These are phyloP conservation scores for Glyptemys insculpta DNA, from an alignment of 2,797 vertebrate genomes.

Conservation along the genomic window DNA sequence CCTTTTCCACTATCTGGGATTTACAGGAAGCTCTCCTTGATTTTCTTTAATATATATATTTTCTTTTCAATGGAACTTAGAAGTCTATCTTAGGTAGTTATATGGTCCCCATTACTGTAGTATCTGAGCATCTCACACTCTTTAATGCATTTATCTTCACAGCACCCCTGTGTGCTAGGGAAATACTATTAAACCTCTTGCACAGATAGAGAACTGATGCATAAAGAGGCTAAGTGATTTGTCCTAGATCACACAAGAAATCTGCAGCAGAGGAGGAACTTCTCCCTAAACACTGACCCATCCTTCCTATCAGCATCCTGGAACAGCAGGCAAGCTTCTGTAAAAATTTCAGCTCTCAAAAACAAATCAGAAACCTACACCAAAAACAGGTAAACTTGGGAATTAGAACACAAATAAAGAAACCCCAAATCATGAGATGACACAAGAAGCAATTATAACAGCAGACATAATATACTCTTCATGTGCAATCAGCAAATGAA, in stretches of 20 bases:
- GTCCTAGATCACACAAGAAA: slow-evolving; percentile 9
- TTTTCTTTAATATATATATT: slow-evolving; percentile 47
- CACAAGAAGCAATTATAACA: not conserved
- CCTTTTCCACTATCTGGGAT: not conserved
- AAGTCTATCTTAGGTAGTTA: not conserved
- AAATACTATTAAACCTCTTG: not conserved
- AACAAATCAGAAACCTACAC: not conserved
- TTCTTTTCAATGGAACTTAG: not conserved
- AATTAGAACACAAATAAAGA: slow-evolving; percentile 12
- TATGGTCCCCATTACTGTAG: not conserved
- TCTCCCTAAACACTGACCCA: not conserved
- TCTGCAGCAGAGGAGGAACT: not conserved
- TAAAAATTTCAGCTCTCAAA: slow-evolving; percentile 3
- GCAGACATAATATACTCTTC: not conserved
- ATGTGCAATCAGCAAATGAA: not conserved
- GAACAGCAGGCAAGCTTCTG: not conserved
- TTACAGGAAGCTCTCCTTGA: not conserved
- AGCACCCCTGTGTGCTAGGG: not conserved
- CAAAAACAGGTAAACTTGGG: slow-evolving; percentile 1
- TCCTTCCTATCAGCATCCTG: not conserved
- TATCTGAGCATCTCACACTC: not conserved
- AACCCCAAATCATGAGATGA: not conserved
- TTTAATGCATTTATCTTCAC: slow-evolving; percentile 25
- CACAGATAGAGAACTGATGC: not conserved
- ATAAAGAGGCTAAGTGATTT: not conserved